phyloP scores from a whole-genome alignment of 2,113 vertebrate genomes.

The Planiliza haematocheilus region DNA sequence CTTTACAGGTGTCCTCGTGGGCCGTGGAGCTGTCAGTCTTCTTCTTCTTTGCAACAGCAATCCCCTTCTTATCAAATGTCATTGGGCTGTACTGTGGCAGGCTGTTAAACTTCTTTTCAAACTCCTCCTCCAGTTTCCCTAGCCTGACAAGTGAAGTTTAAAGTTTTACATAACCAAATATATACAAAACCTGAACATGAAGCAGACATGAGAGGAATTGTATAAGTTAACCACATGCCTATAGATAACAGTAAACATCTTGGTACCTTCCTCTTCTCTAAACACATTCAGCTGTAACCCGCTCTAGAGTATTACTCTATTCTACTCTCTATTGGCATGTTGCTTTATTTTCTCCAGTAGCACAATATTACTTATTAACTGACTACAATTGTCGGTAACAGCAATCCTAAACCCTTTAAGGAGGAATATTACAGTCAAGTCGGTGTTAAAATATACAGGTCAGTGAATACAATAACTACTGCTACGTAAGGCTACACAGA shows the following conservation, averaged over 20 bases:
- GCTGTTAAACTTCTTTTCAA: constrained; percentile 99
- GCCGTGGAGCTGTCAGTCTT: constrained; percentile 82
- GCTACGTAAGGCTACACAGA: no score
- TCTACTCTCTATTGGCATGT: no score
- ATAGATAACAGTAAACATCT: neutral
- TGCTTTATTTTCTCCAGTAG: no score
- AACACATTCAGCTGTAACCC: no score
- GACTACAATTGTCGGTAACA: no score
- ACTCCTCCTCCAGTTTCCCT: constrained; percentile 97
- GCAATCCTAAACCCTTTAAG: no score
- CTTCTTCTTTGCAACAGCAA: constrained; percentile 90
- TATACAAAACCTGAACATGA: neutral
- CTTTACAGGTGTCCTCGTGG: constrained; percentile 86
- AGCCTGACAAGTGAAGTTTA: constrained; percentile 79
- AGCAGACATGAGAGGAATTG: neutral
- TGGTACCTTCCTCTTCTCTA: neutral
- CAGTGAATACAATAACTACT: no score
- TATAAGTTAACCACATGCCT: no score
- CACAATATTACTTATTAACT: no score
- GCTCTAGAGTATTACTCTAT: no score
- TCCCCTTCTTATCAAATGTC: constrained; percentile 95
- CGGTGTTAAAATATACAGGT: no score
- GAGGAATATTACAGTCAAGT: no score
- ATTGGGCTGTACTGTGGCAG: constrained; percentile 96
- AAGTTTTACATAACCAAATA: constrained; percentile 14